Percentiles rank a stretch among this genome's conserved stretches.
Conservation (phyloP, 2,888 invertebrate genomes). For the Halictus quadricinctus region DNA sequence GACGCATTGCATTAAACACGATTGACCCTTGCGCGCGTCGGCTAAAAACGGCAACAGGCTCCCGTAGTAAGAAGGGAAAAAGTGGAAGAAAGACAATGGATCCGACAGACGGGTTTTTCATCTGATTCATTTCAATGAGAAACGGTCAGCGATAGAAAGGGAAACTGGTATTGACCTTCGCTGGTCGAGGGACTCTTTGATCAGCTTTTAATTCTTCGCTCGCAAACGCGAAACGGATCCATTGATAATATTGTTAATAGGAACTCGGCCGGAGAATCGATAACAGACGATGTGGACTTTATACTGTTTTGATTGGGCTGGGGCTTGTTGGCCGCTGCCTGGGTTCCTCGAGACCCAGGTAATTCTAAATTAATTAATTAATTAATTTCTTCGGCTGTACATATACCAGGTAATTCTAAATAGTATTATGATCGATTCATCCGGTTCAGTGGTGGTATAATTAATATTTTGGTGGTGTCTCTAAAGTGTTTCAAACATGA, state of each 20-base stretch:
- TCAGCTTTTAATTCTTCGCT: conserved; percentile 31
- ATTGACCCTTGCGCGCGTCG: not conserved
- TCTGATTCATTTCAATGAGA: conserved; percentile 54
- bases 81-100: not conserved
- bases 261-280: not conserved
- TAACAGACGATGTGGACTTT: not conserved
- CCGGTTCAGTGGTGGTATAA: not conserved
- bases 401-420: too few species aligned
- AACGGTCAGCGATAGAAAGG: conserved; percentile 41
- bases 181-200: conserved; percentile 2
- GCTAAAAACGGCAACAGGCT: not conserved
- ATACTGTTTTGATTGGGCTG: not conserved
- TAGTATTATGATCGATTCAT: not conserved
- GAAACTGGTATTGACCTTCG: conserved; percentile 50
- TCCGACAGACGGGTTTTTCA: conserved; percentile 32
- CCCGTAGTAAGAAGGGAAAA: not conserved
- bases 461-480: not conserved
- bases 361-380: not conserved
- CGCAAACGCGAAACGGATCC: not conserved
- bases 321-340: not conserved
- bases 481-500: too few species aligned
- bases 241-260: not conserved
- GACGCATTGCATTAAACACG: not conserved
- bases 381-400: too few species aligned
- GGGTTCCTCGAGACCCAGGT: not conserved